Base-by-base conservation (phyloP, 2,888 invertebrate species). In the Meiosimyza platycephala region DNA sequence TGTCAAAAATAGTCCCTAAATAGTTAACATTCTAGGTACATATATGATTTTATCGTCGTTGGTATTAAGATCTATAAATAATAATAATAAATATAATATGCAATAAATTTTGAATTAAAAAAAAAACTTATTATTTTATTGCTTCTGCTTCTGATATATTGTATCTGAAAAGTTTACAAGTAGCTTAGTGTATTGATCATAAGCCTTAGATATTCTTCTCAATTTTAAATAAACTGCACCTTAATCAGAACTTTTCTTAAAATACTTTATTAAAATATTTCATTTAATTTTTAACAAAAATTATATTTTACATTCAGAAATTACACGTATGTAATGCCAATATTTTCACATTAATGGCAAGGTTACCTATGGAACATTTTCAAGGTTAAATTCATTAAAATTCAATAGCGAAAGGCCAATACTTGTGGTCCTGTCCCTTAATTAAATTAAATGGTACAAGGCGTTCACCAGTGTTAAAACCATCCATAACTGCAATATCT, bases 401-500 rank as follows among this genome's bases (percentile, higher is more conserved):
- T 72, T 86, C 86, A 79, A 85, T 85, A 71, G 75, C 72, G 74
- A 87, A 87, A 22, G 87, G 87, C 76, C 77, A 87, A 78, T 87
- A 86, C 79, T 86, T 85, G 77, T 86, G 86, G 74, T 86, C 84
- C 40, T 79, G 81, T 2, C 74, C 82, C 73, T 83, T 82, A 47
- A 83, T 80, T 9, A 85, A 76, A 72, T 80, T 80, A n/a, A 85
- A 81, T 5, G 78, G 82, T 64, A 84, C 83, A 59, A 83, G 76
- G 50, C 87, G 82, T 51, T 84, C 80, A 12, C 84, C 85, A 18
- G 83, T 88, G 71, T 91, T 88, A 73, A 88, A 90, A 16, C 84
- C 83, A 78, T 89, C 89, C 55, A 91, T 86, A 15, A 86, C 80
- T 0, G 80, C 76, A 6, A 89, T 83, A 72, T 91, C 91, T 55